Evolutionary conservation across 2,888 invertebrate species (phyloP).

Genomic region (Operophtera brumata): DNA sequence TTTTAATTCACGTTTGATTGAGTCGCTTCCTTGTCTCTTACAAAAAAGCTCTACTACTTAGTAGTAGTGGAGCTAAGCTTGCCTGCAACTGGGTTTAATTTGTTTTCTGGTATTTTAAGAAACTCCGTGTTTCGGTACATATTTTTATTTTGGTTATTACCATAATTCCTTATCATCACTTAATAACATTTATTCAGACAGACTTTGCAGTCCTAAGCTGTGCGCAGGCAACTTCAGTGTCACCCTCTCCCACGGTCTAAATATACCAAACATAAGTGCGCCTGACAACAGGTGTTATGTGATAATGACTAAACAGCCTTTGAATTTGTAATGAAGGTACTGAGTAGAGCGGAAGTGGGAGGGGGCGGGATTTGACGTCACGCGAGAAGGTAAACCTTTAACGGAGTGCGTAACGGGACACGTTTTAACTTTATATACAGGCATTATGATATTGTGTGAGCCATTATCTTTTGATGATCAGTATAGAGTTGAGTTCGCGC

Average conservation of each 20-base stretch:
- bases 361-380: slow-evolving; percentile 48
- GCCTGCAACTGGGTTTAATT: too few species aligned
- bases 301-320: slow-evolving; percentile 76
- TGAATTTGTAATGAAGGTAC: slow-evolving; percentile 71
- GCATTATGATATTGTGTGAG: slow-evolving; percentile 32
- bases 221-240: background rate
- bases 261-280: slow-evolving; percentile 43
- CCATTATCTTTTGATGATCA: slow-evolving; percentile 33
- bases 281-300: slow-evolving; percentile 71
- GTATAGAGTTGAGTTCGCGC: slow-evolving; percentile 22
- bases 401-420: slow-evolving; percentile 34
- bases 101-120: too few species aligned
- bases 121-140: too few species aligned
- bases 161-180: too few species aligned
- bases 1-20: too few species aligned
- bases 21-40: too few species aligned
- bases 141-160: too few species aligned
- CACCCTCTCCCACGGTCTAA: slow-evolving; percentile 22
- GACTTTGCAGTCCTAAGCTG: slow-evolving; percentile 1
- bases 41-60: too few species aligned
- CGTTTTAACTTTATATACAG: slow-evolving; percentile 31
- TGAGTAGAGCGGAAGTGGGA: slow-evolving; percentile 48
- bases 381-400: slow-evolving; percentile 31
- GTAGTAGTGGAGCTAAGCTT: too few species aligned
- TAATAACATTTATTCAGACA: too few species aligned